Conservation (phyloP, 2,113 vertebrate species). For the Phalacrocorax pelagicus region DNA sequence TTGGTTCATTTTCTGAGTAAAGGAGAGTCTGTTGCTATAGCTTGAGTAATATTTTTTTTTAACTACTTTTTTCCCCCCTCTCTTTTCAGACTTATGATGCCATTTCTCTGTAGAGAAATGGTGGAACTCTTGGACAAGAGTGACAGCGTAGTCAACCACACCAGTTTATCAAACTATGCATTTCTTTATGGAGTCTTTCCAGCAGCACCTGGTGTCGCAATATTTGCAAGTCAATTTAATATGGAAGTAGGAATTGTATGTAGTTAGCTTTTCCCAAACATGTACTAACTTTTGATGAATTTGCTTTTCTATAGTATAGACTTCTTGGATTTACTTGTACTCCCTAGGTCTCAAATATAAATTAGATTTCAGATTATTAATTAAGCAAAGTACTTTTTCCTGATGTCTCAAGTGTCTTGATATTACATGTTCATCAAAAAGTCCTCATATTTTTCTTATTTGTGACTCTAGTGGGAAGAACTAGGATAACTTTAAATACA, state of each 20-base stretch:
- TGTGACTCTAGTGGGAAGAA: background rate
- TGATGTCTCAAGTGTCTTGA: background rate
- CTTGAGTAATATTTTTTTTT: background rate
- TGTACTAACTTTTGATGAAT: background rate
- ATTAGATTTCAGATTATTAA: background rate
- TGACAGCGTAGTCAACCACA: constrained; percentile 82
- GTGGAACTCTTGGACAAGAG: constrained; percentile 88
- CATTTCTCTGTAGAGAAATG: constrained; percentile 93
- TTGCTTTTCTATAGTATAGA: background rate
- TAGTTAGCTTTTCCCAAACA: constrained; percentile 31
- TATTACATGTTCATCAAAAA: background rate
- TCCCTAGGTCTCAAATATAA: background rate
- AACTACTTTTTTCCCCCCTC: background rate
- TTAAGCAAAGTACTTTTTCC: background rate
- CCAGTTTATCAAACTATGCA: constrained; percentile 94
- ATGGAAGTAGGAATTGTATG: constrained; percentile 97
- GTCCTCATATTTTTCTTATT: background rate
- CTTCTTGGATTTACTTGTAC: background rate
- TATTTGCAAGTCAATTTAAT: constrained; percentile 95
- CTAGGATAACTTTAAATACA: background rate
- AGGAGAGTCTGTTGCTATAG: background rate
- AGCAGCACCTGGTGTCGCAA: constrained; percentile 93
- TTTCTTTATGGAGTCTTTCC: constrained; percentile 97
- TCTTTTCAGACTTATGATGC: constrained; percentile 88
- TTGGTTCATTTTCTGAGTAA: background rate